Conservation (phyloP, 2,797 vertebrate genomes). For the Danio kyathit region DNA sequence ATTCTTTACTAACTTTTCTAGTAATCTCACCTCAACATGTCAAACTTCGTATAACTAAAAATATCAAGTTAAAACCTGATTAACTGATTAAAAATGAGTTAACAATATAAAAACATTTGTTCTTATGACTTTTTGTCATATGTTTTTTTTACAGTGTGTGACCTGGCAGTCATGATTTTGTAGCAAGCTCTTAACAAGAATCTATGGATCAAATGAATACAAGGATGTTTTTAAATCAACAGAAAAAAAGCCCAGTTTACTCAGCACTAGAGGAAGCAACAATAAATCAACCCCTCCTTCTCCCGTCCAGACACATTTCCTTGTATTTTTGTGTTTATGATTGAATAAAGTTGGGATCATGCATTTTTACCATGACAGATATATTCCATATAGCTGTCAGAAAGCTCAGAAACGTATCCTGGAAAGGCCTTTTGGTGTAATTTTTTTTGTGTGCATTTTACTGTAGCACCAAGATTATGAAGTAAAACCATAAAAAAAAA, state of each 20-base stretch:
- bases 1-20: no score
- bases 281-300: slow-evolving; percentile 23
- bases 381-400: slow-evolving; percentile 61
- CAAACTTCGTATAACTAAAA: no score
- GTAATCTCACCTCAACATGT: no score
- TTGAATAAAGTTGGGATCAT: slow-evolving; percentile 58
- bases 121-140: no score
- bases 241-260: slow-evolving; percentile 39
- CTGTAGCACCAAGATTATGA: no score
- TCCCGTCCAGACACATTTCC: slow-evolving; percentile 32
- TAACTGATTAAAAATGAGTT: no score
- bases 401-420: slow-evolving; percentile 22
- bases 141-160: not conserved
- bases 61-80: no score
- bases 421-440: not conserved
- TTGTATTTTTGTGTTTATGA: slow-evolving; percentile 54
- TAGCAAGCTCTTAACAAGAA: slow-evolving; percentile 49
- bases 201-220: slow-evolving; percentile 59
- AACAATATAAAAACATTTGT: no score
- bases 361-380: slow-evolving; percentile 65
- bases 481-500: no score
- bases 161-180: slow-evolving; percentile 57
- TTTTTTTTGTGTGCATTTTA: not conserved
- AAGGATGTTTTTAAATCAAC: slow-evolving; percentile 60
- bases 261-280: slow-evolving; percentile 42